Base-by-base conservation (phyloP, 2,797 vertebrate species). In the Morus bassanus region DNA sequence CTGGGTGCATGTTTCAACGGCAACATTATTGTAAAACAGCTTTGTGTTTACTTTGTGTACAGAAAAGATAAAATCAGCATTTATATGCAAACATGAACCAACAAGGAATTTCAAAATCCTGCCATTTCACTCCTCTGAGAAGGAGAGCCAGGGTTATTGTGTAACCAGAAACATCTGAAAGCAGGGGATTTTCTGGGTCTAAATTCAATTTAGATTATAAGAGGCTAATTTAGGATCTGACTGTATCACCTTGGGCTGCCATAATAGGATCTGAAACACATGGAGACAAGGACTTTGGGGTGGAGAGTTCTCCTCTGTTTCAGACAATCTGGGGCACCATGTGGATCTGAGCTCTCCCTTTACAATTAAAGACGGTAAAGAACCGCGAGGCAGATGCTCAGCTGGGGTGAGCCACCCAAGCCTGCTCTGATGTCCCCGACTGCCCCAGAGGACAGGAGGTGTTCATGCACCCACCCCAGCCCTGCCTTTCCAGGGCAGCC, bases 11-110 rank as follows among this genome's bases (percentile, higher is more conserved):
- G 91, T 92, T 93, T 95, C 94, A 95, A 97, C 95, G 95, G 94
- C 91, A 96, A 94, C 96, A 95, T 96, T 94, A 96, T 93, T 95
- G 89, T 97, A 94, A 96, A 95, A 95, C 83, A 96, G 89, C 93
- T 97, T 96, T 95, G 92, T 96, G 93, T 96, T 97, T 97, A 95
- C 95, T 94, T 96, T 97, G 96, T 97, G 94, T 97, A 97, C 96
- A 96, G 95, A 87, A 96, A 90, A 96, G 96, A 97, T 97, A 97
- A 96, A 89, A 96, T 97, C 97, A 96, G 94, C 96, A 97, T 96
- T 97, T 96, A 97, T 96, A 97, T 97, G 95, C 95, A 97, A 97
- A 97, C 95, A 89, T 96, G 96, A 97, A 94, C 93, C 94, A 97
- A 96, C 96, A 96, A 95, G 94, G 96, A 84, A 95, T 97, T 97